Conservation (phyloP, 2,113 vertebrate genomes). For the Chamaea fasciata region DNA sequence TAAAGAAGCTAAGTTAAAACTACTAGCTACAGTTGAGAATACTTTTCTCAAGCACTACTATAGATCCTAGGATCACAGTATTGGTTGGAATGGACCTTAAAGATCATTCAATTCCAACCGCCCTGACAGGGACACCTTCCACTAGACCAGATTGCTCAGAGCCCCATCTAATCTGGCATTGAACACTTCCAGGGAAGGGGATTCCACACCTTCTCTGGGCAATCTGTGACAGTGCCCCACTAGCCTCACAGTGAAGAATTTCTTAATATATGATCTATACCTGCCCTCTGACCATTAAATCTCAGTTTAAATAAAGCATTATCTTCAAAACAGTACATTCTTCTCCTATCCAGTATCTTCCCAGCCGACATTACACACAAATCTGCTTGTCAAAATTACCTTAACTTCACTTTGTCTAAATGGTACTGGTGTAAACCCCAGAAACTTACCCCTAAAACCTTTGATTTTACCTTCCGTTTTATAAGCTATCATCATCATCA, state of each 20-base stretch:
- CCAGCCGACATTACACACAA: background rate
- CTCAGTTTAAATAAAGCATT: background rate
- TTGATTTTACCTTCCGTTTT: background rate
- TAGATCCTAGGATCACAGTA: background rate
- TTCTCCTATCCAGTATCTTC: background rate
- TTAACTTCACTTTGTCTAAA: background rate
- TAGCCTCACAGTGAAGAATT: background rate
- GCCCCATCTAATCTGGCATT: background rate
- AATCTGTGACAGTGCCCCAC: background rate
- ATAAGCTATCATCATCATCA: accelerated
- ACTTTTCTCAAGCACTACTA: background rate
- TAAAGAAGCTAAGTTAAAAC: background rate
- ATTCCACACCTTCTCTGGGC: background rate
- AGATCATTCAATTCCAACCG: accelerated
- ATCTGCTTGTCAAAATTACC: background rate
- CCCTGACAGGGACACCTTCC: accelerated
- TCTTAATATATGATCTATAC: background rate
- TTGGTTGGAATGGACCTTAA: background rate
- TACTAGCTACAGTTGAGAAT: background rate
- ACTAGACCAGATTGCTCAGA: background rate
- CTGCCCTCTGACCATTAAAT: background rate
- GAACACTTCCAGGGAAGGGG: background rate
- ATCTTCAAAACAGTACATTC: background rate
- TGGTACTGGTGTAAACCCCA: background rate
- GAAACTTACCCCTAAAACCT: background rate